Percentiles rank a stretch among this genome's conserved stretches.
These are phyloP conservation scores for Avahi laniger DNA, from an alignment of 2,797 vertebrate species.

Conservation along the genomic window DNA sequence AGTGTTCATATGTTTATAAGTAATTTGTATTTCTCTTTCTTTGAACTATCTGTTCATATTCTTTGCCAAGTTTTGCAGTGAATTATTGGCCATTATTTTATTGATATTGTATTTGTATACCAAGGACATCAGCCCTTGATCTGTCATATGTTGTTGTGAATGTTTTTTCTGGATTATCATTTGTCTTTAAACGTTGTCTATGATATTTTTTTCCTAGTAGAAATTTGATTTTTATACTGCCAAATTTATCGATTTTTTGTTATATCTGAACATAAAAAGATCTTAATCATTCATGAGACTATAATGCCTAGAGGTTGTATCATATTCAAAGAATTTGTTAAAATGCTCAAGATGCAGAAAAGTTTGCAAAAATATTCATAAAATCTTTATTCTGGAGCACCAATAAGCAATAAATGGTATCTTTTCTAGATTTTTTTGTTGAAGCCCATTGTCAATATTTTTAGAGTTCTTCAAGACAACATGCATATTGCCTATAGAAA, in stretches of 20 bases:
- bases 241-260: not conserved
- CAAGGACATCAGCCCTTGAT: not conserved
- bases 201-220: not conserved
- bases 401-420: not conserved
- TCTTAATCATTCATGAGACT: not conserved
- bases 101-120: not conserved
- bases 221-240: not conserved
- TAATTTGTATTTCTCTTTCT: not conserved
- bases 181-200: not conserved
- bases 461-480: not conserved
- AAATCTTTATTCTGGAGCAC: not conserved
- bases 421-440: not conserved
- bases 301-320: not conserved
- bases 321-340: not conserved
- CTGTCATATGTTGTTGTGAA: not conserved
- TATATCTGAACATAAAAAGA: not conserved
- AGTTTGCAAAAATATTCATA: not conserved
- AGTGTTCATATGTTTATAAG: conserved; percentile 9
- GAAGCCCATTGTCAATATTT: not conserved
- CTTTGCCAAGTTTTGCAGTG: not conserved
- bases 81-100: not conserved
- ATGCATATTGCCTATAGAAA: not conserved
- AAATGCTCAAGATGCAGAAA: not conserved
- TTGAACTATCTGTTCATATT: not conserved
- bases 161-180: not conserved